Evolutionary conservation across 2,888 invertebrate species (phyloP), one percentile per base, ranked within the genome.

Genomic region (Campopleginae sp.): DNA sequence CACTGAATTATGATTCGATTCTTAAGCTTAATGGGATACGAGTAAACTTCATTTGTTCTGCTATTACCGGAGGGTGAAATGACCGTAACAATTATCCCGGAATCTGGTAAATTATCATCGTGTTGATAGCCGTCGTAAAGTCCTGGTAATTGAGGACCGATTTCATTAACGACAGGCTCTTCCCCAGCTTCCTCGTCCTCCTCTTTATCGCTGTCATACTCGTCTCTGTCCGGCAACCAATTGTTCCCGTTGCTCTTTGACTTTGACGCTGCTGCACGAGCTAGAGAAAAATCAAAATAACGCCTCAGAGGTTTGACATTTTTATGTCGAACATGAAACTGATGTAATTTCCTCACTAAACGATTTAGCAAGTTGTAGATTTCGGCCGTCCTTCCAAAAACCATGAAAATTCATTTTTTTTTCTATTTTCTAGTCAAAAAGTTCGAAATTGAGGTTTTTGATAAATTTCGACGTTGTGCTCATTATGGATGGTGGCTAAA

Each of bases 161-260:
- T 82, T 82, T 85, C 85, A 23, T 23, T 19, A 33, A 33, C 82
- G 17, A 85, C 82, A 10, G 85, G 71, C 27, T 82, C 85, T 58
- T 70, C 46, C 19, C 76, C n/a, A 2, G 76, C 54, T 19, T 82
- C 87, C 31, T 84, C 85, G 38, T 88, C 88, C 8, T 87, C 87
- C 1, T 87, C 88, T 76, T 86, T 86, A 31, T 88, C 88, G 68
- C 85, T 85, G 44, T 78, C 82, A 58, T 84, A 85, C 8, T 86
- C 88, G 61, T 84, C 78, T 14, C 86, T 63, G 12, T 82, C 82
- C 23, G 80, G 14, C 23, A 80, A 54, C 85, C 85, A 85, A 76
- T 79, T 66, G 19, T 76, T 66, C 46, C 85, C 85, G 66, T 82
- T 85, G 85, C 79, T 83, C 48, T 76, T 78, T 44, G 80, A 75